Base-by-base conservation (phyloP, 2,113 vertebrate species). In the Tylochromis polylepis region DNA sequence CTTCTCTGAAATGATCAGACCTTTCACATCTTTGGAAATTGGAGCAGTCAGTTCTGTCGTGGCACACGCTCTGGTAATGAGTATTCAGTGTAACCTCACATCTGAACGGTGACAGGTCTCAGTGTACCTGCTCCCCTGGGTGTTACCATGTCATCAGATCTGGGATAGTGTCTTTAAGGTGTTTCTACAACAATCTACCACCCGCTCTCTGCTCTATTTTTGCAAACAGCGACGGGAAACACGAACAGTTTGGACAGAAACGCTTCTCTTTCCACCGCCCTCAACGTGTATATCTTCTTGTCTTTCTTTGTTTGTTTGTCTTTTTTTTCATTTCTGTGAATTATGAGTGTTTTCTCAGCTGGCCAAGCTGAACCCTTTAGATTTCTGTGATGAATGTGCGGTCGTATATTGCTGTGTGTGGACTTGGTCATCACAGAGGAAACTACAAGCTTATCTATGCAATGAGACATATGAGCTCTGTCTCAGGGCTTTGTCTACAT, bases 381-480 rank as follows among this genome's bases (percentile, higher is more conserved):
- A 80, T 84, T 80, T 72, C 67, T 60, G 75, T 89, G 89, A 94
- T 90, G 81, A 94, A 92, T 88, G 93, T 81, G 56, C 81, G n/a
- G 78, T 81, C 88, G 34, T 77, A 72, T 77, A 72, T 49, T 57
- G 85, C 90, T 79, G 88, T 91, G 59, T 8, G 3, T 5, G 2
- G 72, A 82, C 79, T 38, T 12, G 51, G 49, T 62, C 67, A 43
- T 82, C 57, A 79, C 57, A 34, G 46, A 81, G 58, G 60, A 91
- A 72, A 86, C 38, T 53, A 27, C 41, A 4, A 24, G 24, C 55
- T 67, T 81, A 89, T 93, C 88, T 90, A 5, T 88, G 72, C 87
- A 83, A 89, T 82, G 22, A 87, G 72, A 87, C 82, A 43, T 46
- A 87, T 62, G 84, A 90, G 67, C 46, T 10, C 8, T 16, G 34